These are phyloP conservation scores for Amitus sp. DNA, from an alignment of 2,888 invertebrate species.

Conservation along the genomic window DNA sequence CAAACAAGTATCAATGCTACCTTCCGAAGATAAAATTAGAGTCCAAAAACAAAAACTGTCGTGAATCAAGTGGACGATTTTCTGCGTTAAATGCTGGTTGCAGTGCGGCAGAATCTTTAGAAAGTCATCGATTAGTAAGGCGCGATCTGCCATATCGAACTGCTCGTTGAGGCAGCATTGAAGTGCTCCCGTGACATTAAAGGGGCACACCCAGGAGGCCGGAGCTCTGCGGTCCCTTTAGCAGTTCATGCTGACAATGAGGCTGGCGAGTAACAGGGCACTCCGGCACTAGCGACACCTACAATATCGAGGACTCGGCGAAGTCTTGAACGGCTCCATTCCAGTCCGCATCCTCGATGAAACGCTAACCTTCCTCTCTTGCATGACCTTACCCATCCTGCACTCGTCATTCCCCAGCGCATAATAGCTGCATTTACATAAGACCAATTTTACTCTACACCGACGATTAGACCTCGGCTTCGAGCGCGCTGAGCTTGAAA, in stretches of 20 bases:
- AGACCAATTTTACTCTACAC: conserved; percentile 25
- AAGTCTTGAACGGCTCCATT: conserved; percentile 9
- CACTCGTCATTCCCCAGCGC: conserved; percentile 44
- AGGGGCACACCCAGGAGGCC: conserved; percentile 51
- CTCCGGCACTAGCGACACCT: conserved; percentile 3
- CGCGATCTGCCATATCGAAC: conserved; percentile 32
- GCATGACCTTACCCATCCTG: conserved; percentile 52
- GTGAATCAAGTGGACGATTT: conserved; percentile 10
- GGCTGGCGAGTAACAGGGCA: conserved; percentile 21
- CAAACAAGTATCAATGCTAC: too few species aligned
- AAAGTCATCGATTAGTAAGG: conserved; percentile 37
- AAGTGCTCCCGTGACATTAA: conserved; percentile 56
- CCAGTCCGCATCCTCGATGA: conserved; percentile 9
- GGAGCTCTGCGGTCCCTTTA: conserved; percentile 31
- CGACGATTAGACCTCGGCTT: not conserved
- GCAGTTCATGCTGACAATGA: conserved; percentile 36
- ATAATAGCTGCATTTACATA: conserved; percentile 44
- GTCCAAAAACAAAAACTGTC: conserved; percentile 1
- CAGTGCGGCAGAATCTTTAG: conserved; percentile 31
- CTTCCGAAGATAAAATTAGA: too few species aligned
- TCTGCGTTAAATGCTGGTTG: not conserved
- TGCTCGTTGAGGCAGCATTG: conserved; percentile 34
- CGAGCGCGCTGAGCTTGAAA: not conserved
- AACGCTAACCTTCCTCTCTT: conserved; percentile 45
- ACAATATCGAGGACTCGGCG: not conserved